These are phyloP conservation scores for Nasonia oneida DNA, from an alignment of 2,888 invertebrate species.

Conservation along the genomic window DNA sequence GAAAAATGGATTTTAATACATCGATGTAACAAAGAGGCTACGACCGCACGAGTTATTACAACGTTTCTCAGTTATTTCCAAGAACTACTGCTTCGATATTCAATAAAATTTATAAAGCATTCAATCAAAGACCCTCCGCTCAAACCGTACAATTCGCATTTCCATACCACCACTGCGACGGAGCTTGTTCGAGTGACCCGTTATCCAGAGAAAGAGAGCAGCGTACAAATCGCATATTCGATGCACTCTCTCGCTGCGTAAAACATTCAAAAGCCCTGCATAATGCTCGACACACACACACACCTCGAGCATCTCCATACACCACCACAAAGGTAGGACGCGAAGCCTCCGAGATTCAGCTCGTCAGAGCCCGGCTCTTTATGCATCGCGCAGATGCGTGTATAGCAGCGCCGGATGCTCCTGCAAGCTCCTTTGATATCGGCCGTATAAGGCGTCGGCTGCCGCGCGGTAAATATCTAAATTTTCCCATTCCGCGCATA, in stretches of 20 bases:
- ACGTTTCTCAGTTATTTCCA: too few species aligned
- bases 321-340: not conserved
- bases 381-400: constrained; percentile 1
- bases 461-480: constrained; percentile 44
- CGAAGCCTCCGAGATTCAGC: constrained; percentile 1
- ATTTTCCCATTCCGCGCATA: constrained; percentile 39
- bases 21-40: too few species aligned
- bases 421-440: constrained; percentile 64
- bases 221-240: not conserved
- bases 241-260: not conserved
- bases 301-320: too few species aligned
- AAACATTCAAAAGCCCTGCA: constrained; percentile 1
- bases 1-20: too few species aligned
- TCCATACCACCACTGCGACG: too few species aligned
- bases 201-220: too few species aligned
- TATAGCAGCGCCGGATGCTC: not conserved
- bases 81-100: too few species aligned
- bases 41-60: too few species aligned
- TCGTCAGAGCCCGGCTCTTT: constrained; percentile 1
- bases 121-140: too few species aligned
- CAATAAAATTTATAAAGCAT: too few species aligned
- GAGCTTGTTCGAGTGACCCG: too few species aligned
- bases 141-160: too few species aligned
- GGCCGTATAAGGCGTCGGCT: not conserved
- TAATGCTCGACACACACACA: not conserved